phyloP scores from a whole-genome alignment of 2,113 vertebrate species.

The Poicephalus gulielmi region DNA sequence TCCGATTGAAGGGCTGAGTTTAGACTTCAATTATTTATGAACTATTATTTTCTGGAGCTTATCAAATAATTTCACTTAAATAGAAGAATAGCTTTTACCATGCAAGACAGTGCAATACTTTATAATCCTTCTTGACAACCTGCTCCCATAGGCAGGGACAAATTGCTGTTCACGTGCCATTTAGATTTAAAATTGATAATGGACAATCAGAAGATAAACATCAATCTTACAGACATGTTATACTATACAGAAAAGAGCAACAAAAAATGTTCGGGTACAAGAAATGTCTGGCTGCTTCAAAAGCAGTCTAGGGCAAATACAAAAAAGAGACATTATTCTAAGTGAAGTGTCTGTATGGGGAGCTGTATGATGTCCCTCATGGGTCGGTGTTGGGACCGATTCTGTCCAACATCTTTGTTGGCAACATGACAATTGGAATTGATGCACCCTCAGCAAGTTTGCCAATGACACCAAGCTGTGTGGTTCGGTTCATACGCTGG shows the following conservation, averaged over 20 bases:
- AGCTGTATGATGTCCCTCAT: background rate
- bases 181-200: constrained; percentile 24
- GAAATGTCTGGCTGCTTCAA: background rate
- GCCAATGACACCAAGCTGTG: background rate
- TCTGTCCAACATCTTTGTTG: background rate
- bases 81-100: constrained; percentile 7
- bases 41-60: constrained; percentile 29
- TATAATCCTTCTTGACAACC: background rate
- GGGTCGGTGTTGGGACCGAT: background rate
- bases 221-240: background rate
- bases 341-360: background rate
- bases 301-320: background rate
- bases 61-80: constrained; percentile 51
- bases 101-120: background rate
- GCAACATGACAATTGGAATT: background rate
- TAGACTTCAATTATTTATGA: constrained; percentile 45
- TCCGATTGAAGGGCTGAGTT: background rate
- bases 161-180: background rate
- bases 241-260: background rate
- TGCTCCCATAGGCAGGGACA: constrained; percentile 2
- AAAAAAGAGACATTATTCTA: background rate
- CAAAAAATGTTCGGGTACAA: constrained; percentile 1
- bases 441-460: background rate
- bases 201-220: constrained; percentile 11
- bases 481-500: background rate